phyloP scores from a whole-genome alignment of 2,113 vertebrate genomes.

The Mus spicilegus region DNA sequence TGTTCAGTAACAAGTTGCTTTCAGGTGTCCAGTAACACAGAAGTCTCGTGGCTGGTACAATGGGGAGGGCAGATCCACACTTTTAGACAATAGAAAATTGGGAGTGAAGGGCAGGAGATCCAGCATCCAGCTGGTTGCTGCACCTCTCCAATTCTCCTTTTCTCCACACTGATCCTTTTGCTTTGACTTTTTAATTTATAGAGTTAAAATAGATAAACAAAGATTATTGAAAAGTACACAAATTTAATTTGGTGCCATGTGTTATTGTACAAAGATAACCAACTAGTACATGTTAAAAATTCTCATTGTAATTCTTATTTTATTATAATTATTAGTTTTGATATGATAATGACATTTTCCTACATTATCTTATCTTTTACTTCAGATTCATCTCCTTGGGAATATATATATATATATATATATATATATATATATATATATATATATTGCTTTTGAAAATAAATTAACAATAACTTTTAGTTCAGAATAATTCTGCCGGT shows the following conservation, averaged over 20 bases:
- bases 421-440: neutral
- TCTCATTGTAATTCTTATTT: neutral
- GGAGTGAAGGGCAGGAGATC: no score
- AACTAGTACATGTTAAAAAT: neutral
- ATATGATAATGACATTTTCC: neutral
- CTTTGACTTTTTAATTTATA: conserved; percentile 21
- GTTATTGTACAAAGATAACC: neutral
- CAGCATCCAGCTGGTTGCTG: neutral
- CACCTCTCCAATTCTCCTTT: neutral
- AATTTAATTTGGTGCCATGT: neutral
- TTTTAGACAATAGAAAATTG: neutral
- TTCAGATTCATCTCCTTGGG: neutral
- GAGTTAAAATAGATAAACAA: conserved; percentile 8
- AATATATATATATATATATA: neutral
- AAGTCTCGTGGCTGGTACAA: neutral
- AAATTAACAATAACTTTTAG: neutral
- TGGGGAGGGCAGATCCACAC: neutral
- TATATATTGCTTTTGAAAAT: conserved; percentile 1
- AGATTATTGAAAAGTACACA: neutral
- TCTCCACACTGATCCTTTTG: neutral
- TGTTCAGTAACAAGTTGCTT: neutral
- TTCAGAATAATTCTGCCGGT: neutral
- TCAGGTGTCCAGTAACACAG: neutral
- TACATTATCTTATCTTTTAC: neutral
- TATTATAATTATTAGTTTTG: neutral